Base-by-base conservation (phyloP, 2,888 invertebrate genomes). In the Hirtodrosophila histrioides region DNA sequence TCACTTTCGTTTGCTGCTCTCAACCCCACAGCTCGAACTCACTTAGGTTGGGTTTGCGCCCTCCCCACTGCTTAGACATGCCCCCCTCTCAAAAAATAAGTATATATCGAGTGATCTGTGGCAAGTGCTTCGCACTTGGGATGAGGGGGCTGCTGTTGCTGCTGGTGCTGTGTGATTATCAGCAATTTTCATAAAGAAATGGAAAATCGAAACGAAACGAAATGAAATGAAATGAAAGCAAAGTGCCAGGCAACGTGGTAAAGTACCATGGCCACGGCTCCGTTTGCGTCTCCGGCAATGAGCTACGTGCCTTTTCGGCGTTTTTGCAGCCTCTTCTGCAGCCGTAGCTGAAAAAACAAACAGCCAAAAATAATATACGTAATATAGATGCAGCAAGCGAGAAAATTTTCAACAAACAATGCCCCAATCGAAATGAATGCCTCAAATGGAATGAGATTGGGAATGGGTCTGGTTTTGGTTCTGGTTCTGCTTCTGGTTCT, bases 131-230 rank as follows among this genome's bases (percentile, higher is more conserved):
- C 76, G 83, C 77, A 83, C 82, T 75, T 67, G 69, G 75, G 61
- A 67, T 78, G 75, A 84, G 60, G 61, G 33, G 24, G 43, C 29
- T 33, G 36, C 10, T 44, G 33, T 36, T 60, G 55, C 39, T 60
- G 72, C 12, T 58, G 65, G 23, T 55, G 53, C 10, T 45, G 49
- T 61, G 64, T 83, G 86, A 82, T 83, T 86, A 86, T 86, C 82
- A 83, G 78, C 73, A 77, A 86, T 82, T 83, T 81, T 78, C 86
- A 82, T 86, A 82, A 80, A 77, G 73, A 77, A 82, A 82, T 86
- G 81, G 81, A 73, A 82, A 86, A 82, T 82, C 81, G 67, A 86
- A 58, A 49, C 36, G 65, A 71, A 70, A 70, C 43, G 64, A 54
- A 69, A 57, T 55, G 68, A 75, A 66, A 68, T 74, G 81, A 69